Evolutionary conservation across 2,888 invertebrate genomes (phyloP), one percentile per base, ranked within the genome.

Genomic region (Eurois occulta): DNA sequence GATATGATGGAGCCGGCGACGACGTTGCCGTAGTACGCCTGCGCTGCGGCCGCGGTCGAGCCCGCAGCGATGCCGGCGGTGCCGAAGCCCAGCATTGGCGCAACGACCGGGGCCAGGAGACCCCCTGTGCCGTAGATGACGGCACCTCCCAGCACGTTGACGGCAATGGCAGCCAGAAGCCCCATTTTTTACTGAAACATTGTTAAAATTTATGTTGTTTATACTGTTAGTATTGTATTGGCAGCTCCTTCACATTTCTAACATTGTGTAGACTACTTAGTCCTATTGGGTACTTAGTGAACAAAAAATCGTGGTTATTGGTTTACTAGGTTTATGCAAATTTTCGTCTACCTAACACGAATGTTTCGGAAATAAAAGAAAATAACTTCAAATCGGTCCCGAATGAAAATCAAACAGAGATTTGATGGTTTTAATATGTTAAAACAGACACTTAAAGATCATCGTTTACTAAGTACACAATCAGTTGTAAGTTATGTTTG

Each of bases 1-100:
- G 95, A 93, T 5, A 96, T 90, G 24, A 95, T 90, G 81, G 94
- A 94, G 0, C 96, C 96, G 0, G 95, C 95, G 0, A 75, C 95
- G 21, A 95, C 48, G 77, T 95, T 96, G 24, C 96, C 95, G 55
- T 92, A 93, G 73, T 92, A 96, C 0, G 96, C 89, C 75, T 95
- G 95, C 0, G 96, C 96, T 0, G 93, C 93, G 0, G 96, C 95
- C 0, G 95, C 96, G 0, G 92, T 83, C 67, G 89, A 92, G 0
- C 94, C 94, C 1, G 94, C 95, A 0, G 88, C 92, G 6, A 96
- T 94, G 48, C 96, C 96, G 0, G 86, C 90, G 21, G 83, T 75
- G 16, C 95, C 89, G 83, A 96, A 95, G 4, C 96, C 96, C 41
- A 96, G 86, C 88, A 91, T 72, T 0, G 95, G 94, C 0, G 93